Percentiles rank a stretch among this genome's conserved stretches.
phyloP scores from a whole-genome alignment of 2,113 vertebrate genomes.

The Psophia crepitans region DNA sequence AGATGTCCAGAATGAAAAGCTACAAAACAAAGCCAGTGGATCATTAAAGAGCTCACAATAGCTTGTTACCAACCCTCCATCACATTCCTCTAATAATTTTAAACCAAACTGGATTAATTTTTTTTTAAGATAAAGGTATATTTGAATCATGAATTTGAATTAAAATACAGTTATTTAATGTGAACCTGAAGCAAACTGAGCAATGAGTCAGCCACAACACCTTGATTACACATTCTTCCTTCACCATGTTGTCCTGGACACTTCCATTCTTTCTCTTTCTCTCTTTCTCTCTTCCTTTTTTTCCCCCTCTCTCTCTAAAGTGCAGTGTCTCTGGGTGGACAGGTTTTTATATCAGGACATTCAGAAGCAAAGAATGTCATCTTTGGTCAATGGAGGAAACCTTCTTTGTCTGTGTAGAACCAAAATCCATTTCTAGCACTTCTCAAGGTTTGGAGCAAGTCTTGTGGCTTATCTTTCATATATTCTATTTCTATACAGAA shows the following conservation, averaged over 20 bases:
- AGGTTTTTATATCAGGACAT: neutral
- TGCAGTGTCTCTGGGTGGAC: neutral
- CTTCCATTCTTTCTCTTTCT: no score
- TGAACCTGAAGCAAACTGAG: neutral
- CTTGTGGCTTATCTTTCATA: neutral
- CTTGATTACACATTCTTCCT: neutral
- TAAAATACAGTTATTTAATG: neutral
- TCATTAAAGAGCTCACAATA: neutral
- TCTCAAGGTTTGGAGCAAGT: neutral
- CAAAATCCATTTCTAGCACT: neutral
- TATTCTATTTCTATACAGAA: neutral
- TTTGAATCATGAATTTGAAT: neutral
- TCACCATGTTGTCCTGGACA: neutral
- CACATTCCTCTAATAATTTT: neutral
- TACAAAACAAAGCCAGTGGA: neutral
- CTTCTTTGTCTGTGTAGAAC: neutral
- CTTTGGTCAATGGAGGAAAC: neutral
- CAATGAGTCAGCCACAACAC: no score
- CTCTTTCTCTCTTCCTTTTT: no score
- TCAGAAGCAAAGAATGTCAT: neutral
- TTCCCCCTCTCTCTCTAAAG: no score
- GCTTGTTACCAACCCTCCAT: neutral
- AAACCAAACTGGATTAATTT: neutral
- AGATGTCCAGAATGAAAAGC: neutral
- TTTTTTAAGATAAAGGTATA: neutral